These are phyloP conservation scores for Dipodomys ordii DNA, from an alignment of 2,113 vertebrate species.

Conservation along the genomic window DNA sequence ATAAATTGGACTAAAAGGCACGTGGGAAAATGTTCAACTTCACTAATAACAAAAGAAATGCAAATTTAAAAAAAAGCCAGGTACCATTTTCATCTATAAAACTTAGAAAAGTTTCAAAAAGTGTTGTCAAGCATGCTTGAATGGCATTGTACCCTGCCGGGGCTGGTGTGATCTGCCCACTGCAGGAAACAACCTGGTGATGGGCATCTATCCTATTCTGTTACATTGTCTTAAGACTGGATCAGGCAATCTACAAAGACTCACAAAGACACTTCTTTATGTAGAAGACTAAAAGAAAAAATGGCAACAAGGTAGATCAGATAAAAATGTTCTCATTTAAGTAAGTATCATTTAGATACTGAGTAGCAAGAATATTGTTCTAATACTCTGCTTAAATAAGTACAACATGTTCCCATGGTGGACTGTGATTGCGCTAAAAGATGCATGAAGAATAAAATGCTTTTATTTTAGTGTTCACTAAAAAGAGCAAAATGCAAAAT, in stretches of 20 bases:
- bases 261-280: not conserved
- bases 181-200: not conserved
- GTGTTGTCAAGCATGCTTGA: not conserved
- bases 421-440: not conserved
- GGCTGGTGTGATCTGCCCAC: too few species aligned
- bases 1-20: constrained; percentile 53
- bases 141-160: not conserved
- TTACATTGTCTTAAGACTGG: constrained; percentile 11
- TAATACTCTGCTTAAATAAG: constrained; percentile 19
- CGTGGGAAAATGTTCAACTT: constrained; percentile 73
- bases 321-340: constrained; percentile 1
- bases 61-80: constrained; percentile 74
- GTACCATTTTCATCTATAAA: constrained; percentile 62
- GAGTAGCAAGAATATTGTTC: not conserved
- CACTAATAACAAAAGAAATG: constrained; percentile 77
- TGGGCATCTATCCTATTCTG: not conserved
- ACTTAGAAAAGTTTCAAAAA: constrained; percentile 51
- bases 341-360: not conserved
- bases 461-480: constrained; percentile 23
- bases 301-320: not conserved
- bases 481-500: constrained; percentile 14
- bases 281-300: not conserved
- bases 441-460: not conserved
- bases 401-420: not conserved
- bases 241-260: not conserved